These are phyloP conservation scores for Pomacea canaliculata DNA, from an alignment of 2,888 invertebrate genomes.

Conservation along the genomic window DNA sequence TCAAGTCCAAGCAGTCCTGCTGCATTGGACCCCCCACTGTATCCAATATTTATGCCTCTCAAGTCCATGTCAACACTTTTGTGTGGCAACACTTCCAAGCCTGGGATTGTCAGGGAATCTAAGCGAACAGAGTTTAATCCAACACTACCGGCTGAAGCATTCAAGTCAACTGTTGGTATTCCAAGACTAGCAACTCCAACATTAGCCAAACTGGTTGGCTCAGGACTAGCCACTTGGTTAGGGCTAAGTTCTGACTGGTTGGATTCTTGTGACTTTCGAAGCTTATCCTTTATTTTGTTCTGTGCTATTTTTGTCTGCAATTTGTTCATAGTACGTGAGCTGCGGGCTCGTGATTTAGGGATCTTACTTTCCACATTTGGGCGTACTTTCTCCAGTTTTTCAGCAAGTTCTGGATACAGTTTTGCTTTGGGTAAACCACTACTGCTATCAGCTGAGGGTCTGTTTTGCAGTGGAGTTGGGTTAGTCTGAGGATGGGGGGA, in stretches of 20 bases:
- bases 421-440: conserved; percentile 55
- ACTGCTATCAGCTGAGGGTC: neutral
- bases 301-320: conserved; percentile 70
- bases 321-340: conserved; percentile 69
- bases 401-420: conserved; percentile 66
- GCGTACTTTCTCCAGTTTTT: conserved; percentile 63
- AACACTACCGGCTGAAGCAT: neutral
- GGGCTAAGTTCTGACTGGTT: conserved; percentile 36
- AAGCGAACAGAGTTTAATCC: conserved; percentile 1
- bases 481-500: conserved; percentile 27
- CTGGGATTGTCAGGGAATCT: conserved; percentile 12
- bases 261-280: conserved; percentile 42
- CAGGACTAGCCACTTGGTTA: conserved; percentile 35
- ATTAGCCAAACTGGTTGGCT: conserved; percentile 11
- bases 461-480: conserved; percentile 16
- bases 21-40: too few relatives aligned
- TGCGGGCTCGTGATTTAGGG: conserved; percentile 37
- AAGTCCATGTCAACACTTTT: neutral
- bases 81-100: neutral
- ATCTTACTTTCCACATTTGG: conserved; percentile 50
- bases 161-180: conserved; percentile 7
- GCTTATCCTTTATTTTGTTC: conserved; percentile 69
- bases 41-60: too few relatives aligned
- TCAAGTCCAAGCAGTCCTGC: conserved; percentile 3
- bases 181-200: conserved; percentile 4